These are phyloP conservation scores for Protonibea diacanthus DNA, from an alignment of 2,797 vertebrate genomes.

Conservation along the genomic window DNA sequence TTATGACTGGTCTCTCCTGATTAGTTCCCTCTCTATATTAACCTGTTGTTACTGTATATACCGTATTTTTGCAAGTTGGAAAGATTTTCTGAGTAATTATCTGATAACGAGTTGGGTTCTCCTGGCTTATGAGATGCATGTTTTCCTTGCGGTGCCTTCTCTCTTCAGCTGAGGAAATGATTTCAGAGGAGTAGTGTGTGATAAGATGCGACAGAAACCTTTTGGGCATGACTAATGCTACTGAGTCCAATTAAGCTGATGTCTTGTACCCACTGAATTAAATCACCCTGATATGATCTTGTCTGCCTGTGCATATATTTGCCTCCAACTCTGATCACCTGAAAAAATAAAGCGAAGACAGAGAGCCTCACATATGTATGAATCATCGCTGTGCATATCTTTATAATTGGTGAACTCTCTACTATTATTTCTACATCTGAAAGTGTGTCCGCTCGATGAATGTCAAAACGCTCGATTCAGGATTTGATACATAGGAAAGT, in stretches of 20 bases:
- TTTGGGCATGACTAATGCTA: slow-evolving; percentile 77
- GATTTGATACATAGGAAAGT: slow-evolving; percentile 41
- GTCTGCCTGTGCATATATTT: slow-evolving; percentile 76
- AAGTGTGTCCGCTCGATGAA: slow-evolving; percentile 25
- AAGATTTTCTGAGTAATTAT: slow-evolving; percentile 57
- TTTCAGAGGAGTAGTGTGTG: slow-evolving; percentile 64
- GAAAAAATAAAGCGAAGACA: slow-evolving; percentile 37
- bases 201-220: slow-evolving; percentile 77
- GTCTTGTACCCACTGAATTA: slow-evolving; percentile 72
- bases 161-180: slow-evolving; percentile 58
- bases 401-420: slow-evolving; percentile 28
- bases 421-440: slow-evolving; percentile 35
- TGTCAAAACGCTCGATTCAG: slow-evolving; percentile 35
- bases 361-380: slow-evolving; percentile 9
- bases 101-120: slow-evolving; percentile 54
- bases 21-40: neutral
- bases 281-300: slow-evolving; percentile 78
- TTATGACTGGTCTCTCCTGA: slow-evolving; percentile 7
- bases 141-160: slow-evolving; percentile 54
- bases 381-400: slow-evolving; percentile 28
- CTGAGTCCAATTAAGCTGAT: slow-evolving; percentile 81
- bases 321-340: slow-evolving; percentile 67
- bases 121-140: slow-evolving; percentile 25
- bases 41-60: slow-evolving; percentile 19
- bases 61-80: slow-evolving; percentile 21